Evolutionary conservation across 1,140 invertebrate species (phyloP), one percentile per base, ranked within the genome.

Genomic region (Aphaenogaster rudis): DNA sequence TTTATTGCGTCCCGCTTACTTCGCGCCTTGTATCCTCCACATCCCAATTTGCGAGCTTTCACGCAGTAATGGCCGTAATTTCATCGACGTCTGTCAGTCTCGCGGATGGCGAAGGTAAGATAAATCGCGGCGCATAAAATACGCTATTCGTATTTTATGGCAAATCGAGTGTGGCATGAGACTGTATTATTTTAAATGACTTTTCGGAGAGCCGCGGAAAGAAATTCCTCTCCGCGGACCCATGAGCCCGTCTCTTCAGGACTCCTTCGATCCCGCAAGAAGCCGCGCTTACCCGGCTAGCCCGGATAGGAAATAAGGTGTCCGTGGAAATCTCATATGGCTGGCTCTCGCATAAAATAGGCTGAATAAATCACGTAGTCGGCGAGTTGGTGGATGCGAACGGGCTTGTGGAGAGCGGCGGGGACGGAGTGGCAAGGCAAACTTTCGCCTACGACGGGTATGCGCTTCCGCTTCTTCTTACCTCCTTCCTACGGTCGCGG

Each of bases 271-370:
- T 89, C 64, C n/a, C 76, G 52, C 67, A 64, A 86, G 50, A 63
- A 84, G 67, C 59, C 78, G 45, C 63, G 77, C 54, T 88, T 64
- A 74, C 87, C 71, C 59, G 15, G 9, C 72, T 66, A 48, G 82
- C 50, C 50, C n/a, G 45, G 87, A 85, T 88, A 90, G 92, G 92
- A 94, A 94, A 94, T 94, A 94, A 93, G 93, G 88, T 92, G 92
- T 92, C 91, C 92, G 90, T 90, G 91, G 92, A 93, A 94, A 93
- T 94, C 93, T 94, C 93, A 93, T 94, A 94, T 92, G 93, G 90
- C 91, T 52, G 91, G 81, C 89, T 91, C 88, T 93, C 91, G 92
- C 91, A 93, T 93, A 93, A 93, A 92, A 94, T 94, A 93, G 91
- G 89, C 91, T 92, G 92, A 93, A 94, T 94, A 94, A 94, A 94